Base-by-base conservation (phyloP, 2,797 vertebrate genomes). In the Amniataba percoides region DNA sequence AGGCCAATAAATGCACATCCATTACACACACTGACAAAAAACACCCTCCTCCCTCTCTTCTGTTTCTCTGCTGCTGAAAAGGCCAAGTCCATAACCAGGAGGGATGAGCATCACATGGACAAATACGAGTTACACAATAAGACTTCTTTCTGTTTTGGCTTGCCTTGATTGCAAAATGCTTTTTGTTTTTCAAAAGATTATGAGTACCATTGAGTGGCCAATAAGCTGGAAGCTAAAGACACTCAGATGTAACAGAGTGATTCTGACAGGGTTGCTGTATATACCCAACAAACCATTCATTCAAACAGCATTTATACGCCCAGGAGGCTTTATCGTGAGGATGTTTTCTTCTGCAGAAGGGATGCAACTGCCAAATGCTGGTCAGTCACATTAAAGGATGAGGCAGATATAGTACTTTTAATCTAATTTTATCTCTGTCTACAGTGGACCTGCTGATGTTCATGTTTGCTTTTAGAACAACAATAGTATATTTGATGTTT, bases 351-450 rank as follows among this genome's bases (percentile, higher is more conserved):
- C 61, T 75, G 57, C 48, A 43, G 61, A 66, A 18, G 53, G 21
- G 53, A 79, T 77, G 66, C 14, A 69, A 70, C 61, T 81, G 79
- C 71, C 80, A 77, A 78, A 74, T 60, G 48, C 73, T 71, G 82
- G 62, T 68, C 51, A 64, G 60, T 72, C 74, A 72, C 55, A 61
- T 60, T 65, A 71, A 67, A 73, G 36, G 51, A 48, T 55, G 62
- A 71, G 27, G 21, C 70, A 68, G 48, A 67, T 51, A 48, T 23
- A 68, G 25, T 34, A 34, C 21, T 56, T 3, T 46, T 27, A 53
- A 55, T 36, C 6, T 43, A 25, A 40, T 57, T 39, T 55, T 64
- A 19, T 53, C 48, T 25, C 58, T 57, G 9, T 59, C 36, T 45
- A 21, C 31, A 48, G 46, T 49, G 12, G 42, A 42, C 15, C 34